Evolutionary conservation across 2,113 vertebrate genomes (phyloP).

Genomic region (Xiphias gladius): DNA sequence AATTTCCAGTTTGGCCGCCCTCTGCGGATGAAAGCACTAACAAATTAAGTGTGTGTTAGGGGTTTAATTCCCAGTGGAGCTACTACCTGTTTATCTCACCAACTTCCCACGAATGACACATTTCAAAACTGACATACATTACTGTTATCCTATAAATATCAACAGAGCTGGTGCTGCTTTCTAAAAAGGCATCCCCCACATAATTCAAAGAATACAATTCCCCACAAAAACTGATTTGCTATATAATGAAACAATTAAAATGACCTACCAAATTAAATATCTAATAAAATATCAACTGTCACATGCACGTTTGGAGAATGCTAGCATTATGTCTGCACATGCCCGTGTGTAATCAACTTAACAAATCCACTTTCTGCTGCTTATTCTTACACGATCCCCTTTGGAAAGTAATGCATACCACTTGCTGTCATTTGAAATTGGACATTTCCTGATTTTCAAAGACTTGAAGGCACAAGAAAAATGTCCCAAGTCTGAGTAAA

Average conservation of each 20-base stretch:
- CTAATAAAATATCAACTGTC: not conserved
- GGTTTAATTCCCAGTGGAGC: not conserved
- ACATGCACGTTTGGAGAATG: not conserved
- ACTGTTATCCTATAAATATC: not conserved
- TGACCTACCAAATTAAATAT: not conserved
- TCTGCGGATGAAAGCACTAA: not conserved
- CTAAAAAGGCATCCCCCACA: not conserved
- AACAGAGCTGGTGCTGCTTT: not conserved
- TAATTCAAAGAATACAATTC: not conserved
- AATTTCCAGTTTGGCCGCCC: not conserved
- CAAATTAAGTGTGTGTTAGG: not conserved
- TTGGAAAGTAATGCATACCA: not conserved
- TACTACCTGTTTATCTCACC: not conserved
- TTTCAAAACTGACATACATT: no score
- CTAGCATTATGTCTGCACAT: not conserved
- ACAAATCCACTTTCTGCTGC: constrained; percentile 4
- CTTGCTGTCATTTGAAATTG: not conserved
- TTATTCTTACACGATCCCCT: not conserved
- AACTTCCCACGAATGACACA: not conserved
- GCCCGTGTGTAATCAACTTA: not conserved
- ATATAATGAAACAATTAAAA: not conserved
- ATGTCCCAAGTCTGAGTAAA: not conserved
- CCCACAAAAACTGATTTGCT: not conserved
- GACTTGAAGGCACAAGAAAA: not conserved
- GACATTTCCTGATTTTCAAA: constrained; percentile 8